Conservation (phyloP, 2,797 vertebrate genomes). For the Catharus ustulatus region DNA sequence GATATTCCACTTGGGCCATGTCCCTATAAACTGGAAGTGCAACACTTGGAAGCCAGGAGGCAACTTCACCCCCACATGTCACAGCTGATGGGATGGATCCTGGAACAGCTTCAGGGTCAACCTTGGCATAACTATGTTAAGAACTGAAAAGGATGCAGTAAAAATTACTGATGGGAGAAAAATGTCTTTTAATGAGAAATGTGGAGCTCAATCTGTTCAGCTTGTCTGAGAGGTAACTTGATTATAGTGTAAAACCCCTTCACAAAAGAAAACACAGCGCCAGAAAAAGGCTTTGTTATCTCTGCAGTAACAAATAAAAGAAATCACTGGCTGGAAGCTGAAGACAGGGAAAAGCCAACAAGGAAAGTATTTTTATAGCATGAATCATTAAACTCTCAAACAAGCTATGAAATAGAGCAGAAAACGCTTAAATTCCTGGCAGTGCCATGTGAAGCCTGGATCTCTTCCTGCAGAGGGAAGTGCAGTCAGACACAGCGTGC, state of each 20-base stretch:
- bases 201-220: not conserved
- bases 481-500: not conserved
- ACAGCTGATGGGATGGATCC: not conserved
- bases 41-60: fast-evolving
- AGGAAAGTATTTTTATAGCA: slow-evolving; percentile 20
- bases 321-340: slow-evolving; percentile 9
- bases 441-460: not conserved
- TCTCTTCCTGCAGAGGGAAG: not conserved
- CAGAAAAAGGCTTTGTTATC: slow-evolving; percentile 15
- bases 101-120: not conserved
- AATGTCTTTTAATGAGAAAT: not conserved
- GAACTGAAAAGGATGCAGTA: not conserved
- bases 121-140: not conserved
- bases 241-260: not conserved
- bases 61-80: fast-evolving
- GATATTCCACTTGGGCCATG: not conserved
- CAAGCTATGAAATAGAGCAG: slow-evolving; percentile 6
- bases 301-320: slow-evolving; percentile 2
- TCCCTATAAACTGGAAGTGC: not conserved
- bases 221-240: slow-evolving; percentile 7
- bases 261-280: not conserved
- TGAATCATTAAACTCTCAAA: slow-evolving; percentile 13
- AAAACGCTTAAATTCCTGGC: not conserved
- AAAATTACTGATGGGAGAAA: slow-evolving; percentile 3
- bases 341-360: slow-evolving; percentile 24